Conservation (phyloP, 1,140 invertebrate genomes). For the Acromyrmex heyeri region DNA sequence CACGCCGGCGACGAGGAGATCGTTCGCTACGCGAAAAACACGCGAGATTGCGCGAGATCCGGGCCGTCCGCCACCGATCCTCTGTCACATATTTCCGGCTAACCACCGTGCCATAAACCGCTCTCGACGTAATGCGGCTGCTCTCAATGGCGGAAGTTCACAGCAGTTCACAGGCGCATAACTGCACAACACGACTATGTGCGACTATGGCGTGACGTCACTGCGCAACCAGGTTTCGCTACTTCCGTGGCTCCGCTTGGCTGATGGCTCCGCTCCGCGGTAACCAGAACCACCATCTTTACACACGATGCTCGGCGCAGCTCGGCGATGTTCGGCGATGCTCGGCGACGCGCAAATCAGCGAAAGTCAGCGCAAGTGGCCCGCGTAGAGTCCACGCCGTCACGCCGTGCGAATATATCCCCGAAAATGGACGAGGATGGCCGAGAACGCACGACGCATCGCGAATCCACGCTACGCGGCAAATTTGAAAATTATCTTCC, state of each 20-base stretch:
- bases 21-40: constrained; percentile 51
- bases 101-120: constrained; percentile 42
- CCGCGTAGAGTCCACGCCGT: background rate
- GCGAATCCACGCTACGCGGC: background rate
- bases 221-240: constrained; percentile 63
- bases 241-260: constrained; percentile 8
- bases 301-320: constrained; percentile 13
- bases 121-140: constrained; percentile 44
- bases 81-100: constrained; percentile 71
- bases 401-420: background rate
- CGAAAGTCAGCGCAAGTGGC: no score
- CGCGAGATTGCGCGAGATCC: constrained; percentile 48
- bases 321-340: background rate
- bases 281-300: constrained; percentile 75
- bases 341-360: background rate
- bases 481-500: constrained; percentile 43
- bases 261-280: constrained; percentile 44
- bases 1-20: constrained; percentile 67
- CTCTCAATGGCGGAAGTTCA: constrained; percentile 82
- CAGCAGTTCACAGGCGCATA: constrained; percentile 81
- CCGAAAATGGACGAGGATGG: background rate
- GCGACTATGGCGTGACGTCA: constrained; percentile 80
- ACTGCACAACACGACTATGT: constrained; percentile 75
- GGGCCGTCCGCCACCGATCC: background rate
- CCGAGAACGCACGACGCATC: constrained; percentile 12